A percentile compares a stretch with the other conserved stretches of the same genome.
phyloP scores from a whole-genome alignment of 2,797 vertebrate genomes.

The Eospalax fontanierii region DNA sequence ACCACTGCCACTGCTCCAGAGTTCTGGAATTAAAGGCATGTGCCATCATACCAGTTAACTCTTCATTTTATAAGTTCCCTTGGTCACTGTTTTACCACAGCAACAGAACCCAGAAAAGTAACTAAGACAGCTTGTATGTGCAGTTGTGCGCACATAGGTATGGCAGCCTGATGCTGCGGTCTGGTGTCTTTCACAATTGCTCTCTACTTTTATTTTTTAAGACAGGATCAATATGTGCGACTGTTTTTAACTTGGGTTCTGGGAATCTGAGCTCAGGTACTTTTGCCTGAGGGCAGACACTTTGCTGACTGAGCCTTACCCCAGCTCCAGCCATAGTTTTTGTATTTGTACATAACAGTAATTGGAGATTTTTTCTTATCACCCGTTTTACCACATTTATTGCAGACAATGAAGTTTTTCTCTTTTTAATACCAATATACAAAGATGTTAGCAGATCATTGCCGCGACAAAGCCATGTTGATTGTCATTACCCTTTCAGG shows the following conservation, averaged over 20 bases:
- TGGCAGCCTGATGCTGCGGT: not conserved
- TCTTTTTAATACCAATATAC: conserved; percentile 60
- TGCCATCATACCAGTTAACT: too few relatives aligned
- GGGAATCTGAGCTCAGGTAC: not conserved
- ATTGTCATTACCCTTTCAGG: conserved; percentile 76
- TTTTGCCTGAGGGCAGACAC: too few relatives aligned
- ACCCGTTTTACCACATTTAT: not conserved
- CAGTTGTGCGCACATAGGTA: not conserved
- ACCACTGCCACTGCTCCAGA: too few relatives aligned
- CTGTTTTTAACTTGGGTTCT: not conserved
- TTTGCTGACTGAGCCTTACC: not conserved
- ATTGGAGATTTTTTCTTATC: conserved; percentile 31
- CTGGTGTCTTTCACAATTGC: too few relatives aligned
- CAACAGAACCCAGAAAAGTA: too few relatives aligned
- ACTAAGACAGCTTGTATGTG: not conserved
- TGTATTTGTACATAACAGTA: conserved; percentile 28
- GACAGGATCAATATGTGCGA: not conserved
- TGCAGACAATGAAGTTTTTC: conserved; percentile 54
- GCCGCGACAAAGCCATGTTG: conserved; percentile 83
- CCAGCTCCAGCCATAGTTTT: not conserved
- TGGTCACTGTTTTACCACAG: too few relatives aligned
- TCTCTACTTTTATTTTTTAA: not conserved
- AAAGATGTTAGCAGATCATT: conserved; percentile 83
- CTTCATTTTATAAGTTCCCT: too few relatives aligned
- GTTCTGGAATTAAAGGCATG: too few relatives aligned